Evolutionary conservation across 2,797 vertebrate genomes (phyloP).

Genomic region (Helostoma temminkii): DNA sequence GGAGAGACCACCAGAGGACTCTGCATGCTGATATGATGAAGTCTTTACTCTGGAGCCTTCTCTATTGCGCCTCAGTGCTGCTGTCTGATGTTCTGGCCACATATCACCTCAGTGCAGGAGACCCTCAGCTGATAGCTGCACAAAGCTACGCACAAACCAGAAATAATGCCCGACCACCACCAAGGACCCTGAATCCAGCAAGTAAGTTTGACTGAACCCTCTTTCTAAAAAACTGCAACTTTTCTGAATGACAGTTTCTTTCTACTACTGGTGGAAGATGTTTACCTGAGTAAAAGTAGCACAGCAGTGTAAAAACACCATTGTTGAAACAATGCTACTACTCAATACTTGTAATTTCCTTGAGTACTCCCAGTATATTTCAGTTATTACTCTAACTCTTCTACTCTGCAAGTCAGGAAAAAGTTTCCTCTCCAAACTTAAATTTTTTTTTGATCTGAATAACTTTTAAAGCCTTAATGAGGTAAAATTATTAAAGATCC

Average conservation of each 20-base stretch:
- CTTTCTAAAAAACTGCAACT: neutral
- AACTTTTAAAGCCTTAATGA: neutral
- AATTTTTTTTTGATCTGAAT: neutral
- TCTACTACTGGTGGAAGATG: neutral
- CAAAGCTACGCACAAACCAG: constrained; percentile 80
- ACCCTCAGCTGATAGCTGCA: constrained; percentile 65
- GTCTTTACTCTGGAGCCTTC: constrained; percentile 69
- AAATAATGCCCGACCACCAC: constrained; percentile 51
- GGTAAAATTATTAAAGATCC: neutral
- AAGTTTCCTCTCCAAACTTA: neutral
- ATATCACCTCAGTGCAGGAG: constrained; percentile 63
- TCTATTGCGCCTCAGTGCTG: constrained; percentile 73
- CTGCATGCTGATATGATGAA: constrained; percentile 68
- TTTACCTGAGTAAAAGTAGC: neutral
- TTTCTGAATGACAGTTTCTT: neutral
- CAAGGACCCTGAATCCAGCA: constrained; percentile 75
- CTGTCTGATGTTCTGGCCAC: constrained; percentile 74
- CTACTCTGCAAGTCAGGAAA: neutral
- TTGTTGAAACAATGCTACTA: too few relatives aligned
- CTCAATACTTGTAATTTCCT: neutral
- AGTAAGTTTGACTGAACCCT: constrained; percentile 67
- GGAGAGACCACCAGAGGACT: constrained; percentile 26
- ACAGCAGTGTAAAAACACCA: neutral
- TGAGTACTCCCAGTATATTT: neutral
- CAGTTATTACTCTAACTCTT: neutral